Base-by-base conservation (phyloP, 2,888 invertebrate species). In the Stictocephala bisonia region DNA sequence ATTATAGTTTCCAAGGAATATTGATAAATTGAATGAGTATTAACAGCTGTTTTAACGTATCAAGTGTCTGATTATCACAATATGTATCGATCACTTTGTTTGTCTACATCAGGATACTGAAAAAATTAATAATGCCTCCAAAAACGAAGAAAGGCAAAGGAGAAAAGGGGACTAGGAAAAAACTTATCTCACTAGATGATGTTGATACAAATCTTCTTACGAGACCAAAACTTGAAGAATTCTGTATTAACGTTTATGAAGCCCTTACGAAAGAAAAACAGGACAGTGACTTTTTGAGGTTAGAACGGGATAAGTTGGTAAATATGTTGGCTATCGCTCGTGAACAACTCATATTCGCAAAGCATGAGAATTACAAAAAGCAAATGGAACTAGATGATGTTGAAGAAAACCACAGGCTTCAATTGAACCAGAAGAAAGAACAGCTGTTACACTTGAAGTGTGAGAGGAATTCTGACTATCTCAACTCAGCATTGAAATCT, bases 41-140 rank as follows among this genome's bases (percentile, higher is more conserved):
- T n/a, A n/a, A n/a, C n/a, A n/a, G n/a, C n/a, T n/a, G n/a, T n/a
- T n/a, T n/a, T n/a, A n/a, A n/a, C n/a, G n/a, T n/a, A n/a, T n/a
- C n/a, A n/a, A n/a, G n/a, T n/a, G n/a, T n/a, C n/a, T n/a, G n/a
- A n/a, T n/a, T n/a, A n/a, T n/a, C n/a, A n/a, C n/a, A n/a, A n/a
- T n/a, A n/a, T n/a, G n/a, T n/a, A n/a, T n/a, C n/a, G n/a, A n/a
- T n/a, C n/a, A n/a, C n/a, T n/a, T n/a, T n/a, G n/a, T n/a, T n/a
- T n/a, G n/a, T n/a, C n/a, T n/a, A n/a, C n/a, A n/a, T n/a, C n/a
- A n/a, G n/a, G n/a, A n/a, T n/a, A n/a, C n/a, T n/a, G n/a, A n/a
- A n/a, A n/a, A n/a, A n/a, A n/a, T n/a, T n/a, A n/a, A 48, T 6
- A 48, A 58, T 58, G 58, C 58, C 58, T 31, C 58, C 58, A n/a